Evolutionary conservation across 2,888 invertebrate genomes (phyloP).

Genomic region (Leptinotarsa rubiginosa): DNA sequence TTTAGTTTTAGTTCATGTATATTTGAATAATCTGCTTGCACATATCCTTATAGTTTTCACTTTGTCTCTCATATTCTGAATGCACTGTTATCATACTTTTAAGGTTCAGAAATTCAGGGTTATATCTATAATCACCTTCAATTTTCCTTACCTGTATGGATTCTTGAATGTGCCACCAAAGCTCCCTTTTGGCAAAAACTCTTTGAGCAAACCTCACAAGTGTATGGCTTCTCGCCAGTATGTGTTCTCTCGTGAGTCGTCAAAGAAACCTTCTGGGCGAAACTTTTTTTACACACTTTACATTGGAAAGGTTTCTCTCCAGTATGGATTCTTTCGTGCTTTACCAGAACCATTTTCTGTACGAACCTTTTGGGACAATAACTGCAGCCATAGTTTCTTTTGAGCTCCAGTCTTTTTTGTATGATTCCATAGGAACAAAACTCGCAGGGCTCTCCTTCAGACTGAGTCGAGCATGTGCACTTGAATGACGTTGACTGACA

Average conservation of each 20-base stretch:
- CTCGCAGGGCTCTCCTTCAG: neutral
- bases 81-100: too few relatives aligned
- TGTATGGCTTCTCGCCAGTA: constrained; percentile 9
- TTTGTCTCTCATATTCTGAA: too few relatives aligned
- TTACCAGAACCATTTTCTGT: constrained; percentile 12
- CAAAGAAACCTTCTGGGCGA: neutral
- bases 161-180: neutral
- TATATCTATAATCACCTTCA: too few relatives aligned
- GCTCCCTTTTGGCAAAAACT: constrained; percentile 2
- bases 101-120: too few relatives aligned
- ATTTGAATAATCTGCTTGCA: too few relatives aligned
- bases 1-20: too few relatives aligned
- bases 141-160: neutral
- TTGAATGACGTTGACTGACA: neutral
- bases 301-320: constrained; percentile 25
- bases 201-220: constrained; percentile 3
- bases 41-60: too few relatives aligned
- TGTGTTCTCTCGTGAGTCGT: constrained; percentile 9
- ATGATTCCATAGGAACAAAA: neutral
- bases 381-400: constrained; percentile 1
- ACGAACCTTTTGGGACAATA: constrained; percentile 4
- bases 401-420: neutral
- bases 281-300: constrained; percentile 8
- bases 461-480: neutral
- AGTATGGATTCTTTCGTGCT: constrained; percentile 28